Evolutionary conservation across 2,797 vertebrate species (phyloP).

Genomic region (Gymnocypris eckloni): DNA sequence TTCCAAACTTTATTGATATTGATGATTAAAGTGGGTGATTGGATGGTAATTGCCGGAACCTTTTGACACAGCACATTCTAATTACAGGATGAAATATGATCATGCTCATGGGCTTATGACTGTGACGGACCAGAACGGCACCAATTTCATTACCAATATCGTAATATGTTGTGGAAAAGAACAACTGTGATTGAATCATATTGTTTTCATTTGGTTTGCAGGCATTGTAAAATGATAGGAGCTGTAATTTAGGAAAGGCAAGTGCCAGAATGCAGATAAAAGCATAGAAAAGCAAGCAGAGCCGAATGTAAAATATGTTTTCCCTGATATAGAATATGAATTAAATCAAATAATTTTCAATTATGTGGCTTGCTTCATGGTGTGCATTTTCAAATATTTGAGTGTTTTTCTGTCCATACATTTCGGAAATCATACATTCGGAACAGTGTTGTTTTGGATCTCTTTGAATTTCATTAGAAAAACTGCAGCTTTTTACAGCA

Average conservation of each 20-base stretch:
- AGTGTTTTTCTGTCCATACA: neutral
- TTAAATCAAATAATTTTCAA: neutral
- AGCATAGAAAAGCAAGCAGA: neutral
- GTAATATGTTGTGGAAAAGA: conserved; percentile 46
- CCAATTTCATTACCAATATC: neutral
- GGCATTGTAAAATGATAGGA: conserved; percentile 37
- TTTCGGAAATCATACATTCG: too few relatives aligned
- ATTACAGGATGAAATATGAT: conserved; percentile 54
- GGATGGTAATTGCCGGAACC: conserved; percentile 55
- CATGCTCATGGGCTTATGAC: neutral
- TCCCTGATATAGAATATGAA: conserved; percentile 12
- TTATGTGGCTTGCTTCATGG: conserved; percentile 11
- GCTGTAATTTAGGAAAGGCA: conserved; percentile 5
- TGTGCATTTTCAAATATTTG: neutral
- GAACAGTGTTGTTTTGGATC: neutral
- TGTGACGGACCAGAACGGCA: neutral
- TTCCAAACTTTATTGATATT: conserved; percentile 63
- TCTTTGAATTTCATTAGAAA: neutral
- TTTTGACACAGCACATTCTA: conserved; percentile 52
- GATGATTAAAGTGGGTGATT: conserved; percentile 63
- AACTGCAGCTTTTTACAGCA: neutral
- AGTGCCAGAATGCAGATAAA: conserved; percentile 9
- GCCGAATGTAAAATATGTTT: neutral
- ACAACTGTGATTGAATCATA: conserved; percentile 35
- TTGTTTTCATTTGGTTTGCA: conserved; percentile 43